phyloP scores from a whole-genome alignment of 2,797 vertebrate species.

The Pygocentrus nattereri region DNA sequence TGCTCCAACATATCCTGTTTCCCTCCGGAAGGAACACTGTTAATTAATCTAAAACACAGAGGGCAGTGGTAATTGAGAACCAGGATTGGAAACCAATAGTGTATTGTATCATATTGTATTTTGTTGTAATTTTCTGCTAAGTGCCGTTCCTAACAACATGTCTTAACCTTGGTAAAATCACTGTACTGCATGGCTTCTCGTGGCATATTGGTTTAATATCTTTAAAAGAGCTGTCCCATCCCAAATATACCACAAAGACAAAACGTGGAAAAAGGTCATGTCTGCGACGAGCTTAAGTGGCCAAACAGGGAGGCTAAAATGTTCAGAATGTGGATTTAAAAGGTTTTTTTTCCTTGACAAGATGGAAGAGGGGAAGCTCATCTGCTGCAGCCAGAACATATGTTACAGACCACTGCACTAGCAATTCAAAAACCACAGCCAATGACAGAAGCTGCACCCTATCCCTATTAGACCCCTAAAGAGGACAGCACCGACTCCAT shows the following conservation, averaged over 20 bases:
- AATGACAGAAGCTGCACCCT: slow-evolving; percentile 13
- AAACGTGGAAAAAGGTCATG: neutral
- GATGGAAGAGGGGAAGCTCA: neutral
- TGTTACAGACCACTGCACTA: slow-evolving; percentile 25
- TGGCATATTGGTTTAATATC: neutral
- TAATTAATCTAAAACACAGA: no score
- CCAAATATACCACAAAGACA: neutral
- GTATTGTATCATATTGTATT: neutral
- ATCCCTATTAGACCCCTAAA: slow-evolving; percentile 29
- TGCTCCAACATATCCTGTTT: no score
- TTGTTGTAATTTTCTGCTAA: no score
- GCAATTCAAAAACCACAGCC: slow-evolving; percentile 22
- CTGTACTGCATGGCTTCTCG: neutral
- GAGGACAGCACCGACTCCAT: slow-evolving; percentile 20
- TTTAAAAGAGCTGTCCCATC: neutral
- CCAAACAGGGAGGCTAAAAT: neutral
- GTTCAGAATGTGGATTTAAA: neutral
- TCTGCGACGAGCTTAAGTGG: neutral
- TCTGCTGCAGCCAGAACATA: slow-evolving; percentile 18
- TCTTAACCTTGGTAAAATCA: neutral
- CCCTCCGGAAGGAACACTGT: no score
- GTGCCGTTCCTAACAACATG: no score
- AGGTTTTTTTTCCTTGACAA: neutral
- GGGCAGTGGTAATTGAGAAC: no score
- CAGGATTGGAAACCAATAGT: neutral